Evolutionary conservation across 1,140 invertebrate species (phyloP), one percentile per base, ranked within the genome.

Genomic region (Magallana gigas): DNA sequence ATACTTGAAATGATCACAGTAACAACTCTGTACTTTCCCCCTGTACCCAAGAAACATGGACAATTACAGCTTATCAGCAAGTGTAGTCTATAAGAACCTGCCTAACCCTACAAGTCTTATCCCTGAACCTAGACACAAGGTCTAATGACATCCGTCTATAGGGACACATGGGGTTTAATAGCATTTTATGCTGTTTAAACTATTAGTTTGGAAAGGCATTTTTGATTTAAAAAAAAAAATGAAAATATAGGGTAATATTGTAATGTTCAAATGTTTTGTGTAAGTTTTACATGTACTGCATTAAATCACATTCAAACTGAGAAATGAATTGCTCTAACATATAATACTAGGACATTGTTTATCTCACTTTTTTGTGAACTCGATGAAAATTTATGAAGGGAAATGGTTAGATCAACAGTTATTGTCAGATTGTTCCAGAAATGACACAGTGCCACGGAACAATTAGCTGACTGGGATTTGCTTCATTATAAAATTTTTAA

Each of bases 1-100:
- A 71, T 87, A 83, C 86, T 87, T 23, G 48, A 23, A 29, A 18
- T 68, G 23, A 87, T 87, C 85, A 87, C 81, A 87, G 85, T 83
- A 83, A 87, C 85, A 87, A 87, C 36, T 62, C 16, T 36, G 81
- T 83, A 58, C 48, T 83, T 58, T 29, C 18, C n/a, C 57, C 48
- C n/a, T 83, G 81, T 58, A 83, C 48, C 57, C 48, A 83, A 57
- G 81, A 58, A 58, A 57, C 81, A 83, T 56, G 9, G n/a, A 18
- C 57, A 57, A 57, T 83, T 83, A 83, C 36, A 16, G 81, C 57
- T 57, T 83, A 57, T 83, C 81, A 57, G 48, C 48, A 57, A 83
- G 81, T 18, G 48, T 83, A 83, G 14, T 4, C 12, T 18, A 8
- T 81, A 16, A 81, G 16, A 81, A 56, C 29, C 8, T 48, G 48